phyloP scores from a whole-genome alignment of 2,113 vertebrate genomes.

The Brevimyrus niger region DNA sequence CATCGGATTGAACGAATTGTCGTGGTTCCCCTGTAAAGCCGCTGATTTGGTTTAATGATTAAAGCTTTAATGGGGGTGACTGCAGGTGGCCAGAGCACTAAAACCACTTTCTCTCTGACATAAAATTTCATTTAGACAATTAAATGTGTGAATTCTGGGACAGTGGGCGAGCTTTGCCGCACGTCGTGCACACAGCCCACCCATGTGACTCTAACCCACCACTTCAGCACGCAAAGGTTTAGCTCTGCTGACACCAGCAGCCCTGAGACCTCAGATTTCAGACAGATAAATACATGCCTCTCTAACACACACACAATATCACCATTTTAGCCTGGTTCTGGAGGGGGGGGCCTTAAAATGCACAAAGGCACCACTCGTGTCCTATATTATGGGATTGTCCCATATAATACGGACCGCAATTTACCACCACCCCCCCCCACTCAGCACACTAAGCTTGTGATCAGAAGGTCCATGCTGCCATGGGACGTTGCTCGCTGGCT shows the following conservation, averaged over 20 bases:
- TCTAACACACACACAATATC: neutral
- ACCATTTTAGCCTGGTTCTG: neutral
- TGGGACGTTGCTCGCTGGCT: too few species aligned
- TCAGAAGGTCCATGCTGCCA: neutral
- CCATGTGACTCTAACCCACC: neutral
- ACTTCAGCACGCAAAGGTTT: neutral
- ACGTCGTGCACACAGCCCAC: neutral
- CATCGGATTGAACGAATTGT: slow-evolving; percentile 11
- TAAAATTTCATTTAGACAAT: neutral
- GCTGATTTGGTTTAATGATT: slow-evolving; percentile 30
- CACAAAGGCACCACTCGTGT: neutral
- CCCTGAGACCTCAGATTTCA: neutral
- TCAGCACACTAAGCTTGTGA: neutral
- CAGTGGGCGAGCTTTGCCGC: neutral
- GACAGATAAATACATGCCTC: neutral
- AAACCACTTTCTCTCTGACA: neutral
- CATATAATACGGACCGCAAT: neutral
- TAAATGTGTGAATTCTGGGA: neutral
- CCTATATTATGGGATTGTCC: neutral
- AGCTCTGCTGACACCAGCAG: neutral
- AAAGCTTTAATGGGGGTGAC: neutral
- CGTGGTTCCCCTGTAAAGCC: slow-evolving; percentile 30
- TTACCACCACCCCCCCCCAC: too few species aligned
- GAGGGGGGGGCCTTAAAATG: neutral
- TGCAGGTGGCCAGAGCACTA: neutral